Percentiles rank a stretch among this genome's conserved stretches.
Evolutionary conservation across 35 echinoderm and acorn worm genomes (phyloP).

Genomic region (Lytechinus pictus): DNA sequence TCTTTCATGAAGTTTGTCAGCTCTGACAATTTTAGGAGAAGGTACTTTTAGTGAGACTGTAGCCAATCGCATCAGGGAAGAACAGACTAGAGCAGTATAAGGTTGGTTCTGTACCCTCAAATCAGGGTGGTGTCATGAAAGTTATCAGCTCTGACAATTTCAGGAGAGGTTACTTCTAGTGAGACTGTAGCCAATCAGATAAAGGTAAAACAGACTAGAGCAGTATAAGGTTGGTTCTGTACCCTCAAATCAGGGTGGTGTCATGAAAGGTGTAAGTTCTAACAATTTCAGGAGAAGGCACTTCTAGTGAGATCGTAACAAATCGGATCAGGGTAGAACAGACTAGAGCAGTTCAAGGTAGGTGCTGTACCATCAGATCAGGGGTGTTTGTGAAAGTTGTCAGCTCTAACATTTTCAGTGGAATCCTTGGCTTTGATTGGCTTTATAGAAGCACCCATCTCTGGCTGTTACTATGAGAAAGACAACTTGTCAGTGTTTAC

Average conservation of each 20-base stretch:
- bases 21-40: no score
- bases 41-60: conserved; percentile 33
- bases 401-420: no score
- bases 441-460: no score
- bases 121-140: background rate
- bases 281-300: background rate
- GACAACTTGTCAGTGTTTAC: no score
- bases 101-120: conserved; percentile 27
- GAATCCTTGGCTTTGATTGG: no score
- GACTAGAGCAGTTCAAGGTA: conserved; percentile 83
- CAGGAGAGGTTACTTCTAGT: no score
- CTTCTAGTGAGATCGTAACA: conserved; percentile 27
- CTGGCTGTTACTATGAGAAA: no score
- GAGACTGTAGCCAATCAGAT: background rate
- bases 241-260: background rate
- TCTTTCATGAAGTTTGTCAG: no score
- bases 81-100: conserved; percentile 69
- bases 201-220: background rate
- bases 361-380: background rate
- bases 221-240: background rate
- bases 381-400: no score
- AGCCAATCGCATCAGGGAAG: conserved; percentile 46
- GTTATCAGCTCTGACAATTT: no score
- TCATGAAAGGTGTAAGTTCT: no score
- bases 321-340: conserved; percentile 56